These are phyloP conservation scores for Drosophila orosa DNA, from an alignment of 1,140 invertebrate species.

Conservation along the genomic window DNA sequence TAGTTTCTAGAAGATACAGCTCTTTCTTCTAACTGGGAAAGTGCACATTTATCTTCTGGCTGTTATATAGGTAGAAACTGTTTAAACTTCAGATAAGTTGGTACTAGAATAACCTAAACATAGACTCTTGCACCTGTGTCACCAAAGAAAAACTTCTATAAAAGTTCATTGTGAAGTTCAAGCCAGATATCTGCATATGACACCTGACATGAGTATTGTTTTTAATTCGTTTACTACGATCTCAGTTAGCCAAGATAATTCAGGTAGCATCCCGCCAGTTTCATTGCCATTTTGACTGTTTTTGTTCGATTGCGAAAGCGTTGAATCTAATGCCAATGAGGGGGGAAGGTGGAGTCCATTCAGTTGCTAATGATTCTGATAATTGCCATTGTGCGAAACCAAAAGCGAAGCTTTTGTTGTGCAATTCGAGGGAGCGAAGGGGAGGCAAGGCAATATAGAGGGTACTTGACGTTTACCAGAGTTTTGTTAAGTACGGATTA, in stretches of 20 bases:
- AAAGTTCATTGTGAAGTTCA: background rate
- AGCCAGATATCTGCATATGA: slow-evolving; percentile 4
- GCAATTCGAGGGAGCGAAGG: slow-evolving; percentile 28
- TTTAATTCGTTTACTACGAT: slow-evolving; percentile 3
- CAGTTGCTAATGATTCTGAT: slow-evolving; percentile 74
- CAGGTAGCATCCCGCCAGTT: slow-evolving; percentile 36
- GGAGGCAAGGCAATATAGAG: slow-evolving; percentile 2
- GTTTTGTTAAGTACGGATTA: slow-evolving; percentile 49
- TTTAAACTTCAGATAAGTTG: background rate
- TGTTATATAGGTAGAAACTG: background rate
- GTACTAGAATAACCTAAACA: background rate
- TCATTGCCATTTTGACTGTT: slow-evolving; percentile 45
- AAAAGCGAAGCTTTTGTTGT: slow-evolving; percentile 55
- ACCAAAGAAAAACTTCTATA: background rate
- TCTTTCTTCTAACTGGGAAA: no score
- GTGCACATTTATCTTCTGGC: background rate
- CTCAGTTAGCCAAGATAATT: slow-evolving; percentile 18
- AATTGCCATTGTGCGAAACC: slow-evolving; percentile 76
- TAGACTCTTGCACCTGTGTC: slow-evolving; percentile 3
- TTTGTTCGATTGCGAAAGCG: slow-evolving; percentile 50
- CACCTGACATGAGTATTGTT: slow-evolving; percentile 30
- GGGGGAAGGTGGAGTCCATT: slow-evolving; percentile 32
- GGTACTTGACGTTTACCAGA: slow-evolving; percentile 44
- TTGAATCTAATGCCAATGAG: slow-evolving; percentile 42
- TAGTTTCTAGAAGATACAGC: background rate